These are phyloP conservation scores for Rafetus swinhoei DNA, from an alignment of 2,113 vertebrate species.

Conservation along the genomic window DNA sequence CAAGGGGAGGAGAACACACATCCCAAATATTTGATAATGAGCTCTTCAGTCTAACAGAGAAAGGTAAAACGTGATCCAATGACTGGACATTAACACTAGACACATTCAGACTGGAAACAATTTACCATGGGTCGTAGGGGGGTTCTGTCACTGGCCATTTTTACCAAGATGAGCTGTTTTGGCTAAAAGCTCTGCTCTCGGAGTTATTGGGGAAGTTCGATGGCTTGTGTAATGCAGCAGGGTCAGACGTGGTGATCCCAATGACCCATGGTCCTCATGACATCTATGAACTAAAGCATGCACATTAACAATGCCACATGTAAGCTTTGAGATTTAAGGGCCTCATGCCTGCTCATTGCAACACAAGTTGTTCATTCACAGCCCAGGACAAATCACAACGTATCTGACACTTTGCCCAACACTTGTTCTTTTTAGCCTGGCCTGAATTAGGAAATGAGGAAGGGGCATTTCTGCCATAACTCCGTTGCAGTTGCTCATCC, in stretches of 20 bases:
- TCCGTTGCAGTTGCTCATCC: accelerated
- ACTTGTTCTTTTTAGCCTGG: accelerated
- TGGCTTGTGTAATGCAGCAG: neutral
- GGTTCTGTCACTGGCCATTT: neutral
- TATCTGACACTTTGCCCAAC: neutral
- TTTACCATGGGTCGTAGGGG: neutral
- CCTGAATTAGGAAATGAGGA: neutral
- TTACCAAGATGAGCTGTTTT: neutral
- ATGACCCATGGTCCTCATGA: neutral
- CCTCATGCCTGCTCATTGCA: neutral
- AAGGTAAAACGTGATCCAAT: neutral
- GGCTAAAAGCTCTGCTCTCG: neutral
- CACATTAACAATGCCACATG: conserved; percentile 60
- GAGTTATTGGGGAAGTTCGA: neutral
- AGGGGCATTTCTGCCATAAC: no score
- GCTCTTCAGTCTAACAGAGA: neutral
- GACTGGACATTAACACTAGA: neutral
- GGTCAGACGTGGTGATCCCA: neutral
- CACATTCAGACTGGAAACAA: neutral
- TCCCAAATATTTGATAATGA: conserved; percentile 19
- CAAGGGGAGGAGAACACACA: conserved; percentile 61
- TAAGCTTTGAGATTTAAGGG: conserved; percentile 55
- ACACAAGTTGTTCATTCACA: conserved; percentile 44
- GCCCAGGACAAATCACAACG: accelerated
- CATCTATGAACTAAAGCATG: conserved; percentile 49